Base-by-base conservation (phyloP, 2,888 invertebrate genomes). In the Eupithecia pulchellata region DNA sequence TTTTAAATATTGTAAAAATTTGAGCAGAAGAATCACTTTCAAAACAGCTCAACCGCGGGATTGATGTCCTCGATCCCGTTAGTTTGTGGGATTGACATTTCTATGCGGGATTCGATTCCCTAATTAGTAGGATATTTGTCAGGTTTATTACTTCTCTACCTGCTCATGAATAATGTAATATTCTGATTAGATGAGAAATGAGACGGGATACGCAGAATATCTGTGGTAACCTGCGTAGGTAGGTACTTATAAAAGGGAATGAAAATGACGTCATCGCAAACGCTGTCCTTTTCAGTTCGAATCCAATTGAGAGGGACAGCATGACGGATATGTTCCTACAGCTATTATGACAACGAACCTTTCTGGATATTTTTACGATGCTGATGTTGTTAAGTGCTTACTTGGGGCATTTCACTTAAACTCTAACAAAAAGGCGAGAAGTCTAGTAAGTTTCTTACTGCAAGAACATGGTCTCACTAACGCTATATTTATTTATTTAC, bases 81-180 rank as follows among this genome's bases (percentile, higher is more conserved):
- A n/a, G n/a, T n/a, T n/a, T n/a, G n/a, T n/a, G n/a, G n/a, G n/a
- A n/a, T n/a, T n/a, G n/a, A n/a, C n/a, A n/a, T n/a, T n/a, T n/a
- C n/a, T n/a, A n/a, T n/a, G n/a, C n/a, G n/a, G n/a, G n/a, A n/a
- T n/a, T n/a, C n/a, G n/a, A n/a, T n/a, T n/a, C n/a, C n/a, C n/a
- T 52, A 11, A 52, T 52, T 52, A 25, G 52, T 25, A 52, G 52
- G 52, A 52, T 52, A 52, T 52, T 52, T 52, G 52, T 52, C 52
- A 52, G 13, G 52, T 52, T 52, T 52, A 52, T 52, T 52, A 52
- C 25, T 52, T 52, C 52, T 52, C 52, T 52, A 52, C 52, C 52
- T 52, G 52, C 52, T 52, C 52, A 52, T 52, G 52, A 52, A 52
- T 52, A 47, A 52, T 52, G 20, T 52, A 58, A 58, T 58, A 30